Evolutionary conservation across 1,140 invertebrate species (phyloP).

Genomic region (Spodoptera frugiperda): DNA sequence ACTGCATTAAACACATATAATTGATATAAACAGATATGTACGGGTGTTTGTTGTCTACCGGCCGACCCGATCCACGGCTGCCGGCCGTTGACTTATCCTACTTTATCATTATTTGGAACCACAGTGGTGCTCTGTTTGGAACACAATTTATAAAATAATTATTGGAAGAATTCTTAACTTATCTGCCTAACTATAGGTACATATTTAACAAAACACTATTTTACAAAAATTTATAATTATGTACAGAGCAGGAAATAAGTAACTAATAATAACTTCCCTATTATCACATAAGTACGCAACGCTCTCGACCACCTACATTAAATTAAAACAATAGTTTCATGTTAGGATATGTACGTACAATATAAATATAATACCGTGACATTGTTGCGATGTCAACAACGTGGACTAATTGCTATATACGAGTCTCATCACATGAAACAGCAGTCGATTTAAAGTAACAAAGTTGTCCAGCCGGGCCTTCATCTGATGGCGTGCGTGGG

Average conservation of each 20-base stretch:
- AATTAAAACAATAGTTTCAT: slow-evolving; percentile 70
- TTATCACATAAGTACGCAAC: slow-evolving; percentile 85
- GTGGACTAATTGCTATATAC: slow-evolving; percentile 56
- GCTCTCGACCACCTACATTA: slow-evolving; percentile 67
- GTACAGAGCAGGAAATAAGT: slow-evolving; percentile 78
- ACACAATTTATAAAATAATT: slow-evolving; percentile 54
- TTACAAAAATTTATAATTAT: slow-evolving; percentile 67
- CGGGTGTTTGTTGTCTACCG: slow-evolving; percentile 13
- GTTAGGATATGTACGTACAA: slow-evolving; percentile 73
- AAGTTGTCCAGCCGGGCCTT: slow-evolving; percentile 63
- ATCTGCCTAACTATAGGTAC: slow-evolving; percentile 56
- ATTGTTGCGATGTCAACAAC: slow-evolving; percentile 56
- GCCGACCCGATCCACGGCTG: neutral
- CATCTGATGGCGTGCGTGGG: slow-evolving; percentile 83
- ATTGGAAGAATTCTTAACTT: slow-evolving; percentile 64
- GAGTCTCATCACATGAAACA: slow-evolving; percentile 80
- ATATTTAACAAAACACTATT: slow-evolving; percentile 57
- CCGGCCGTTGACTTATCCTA: slow-evolving; percentile 31
- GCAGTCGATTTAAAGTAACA: slow-evolving; percentile 82
- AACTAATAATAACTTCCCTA: slow-evolving; percentile 77
- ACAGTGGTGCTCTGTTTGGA: slow-evolving; percentile 51
- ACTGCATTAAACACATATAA: slow-evolving; percentile 22
- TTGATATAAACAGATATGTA: slow-evolving; percentile 38
- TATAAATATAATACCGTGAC: slow-evolving; percentile 74
- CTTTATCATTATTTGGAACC: slow-evolving; percentile 49